Evolutionary conservation across 1,140 invertebrate species (phyloP), one percentile per base, ranked within the genome.

Genomic region (Atopsyche davidsoni): DNA sequence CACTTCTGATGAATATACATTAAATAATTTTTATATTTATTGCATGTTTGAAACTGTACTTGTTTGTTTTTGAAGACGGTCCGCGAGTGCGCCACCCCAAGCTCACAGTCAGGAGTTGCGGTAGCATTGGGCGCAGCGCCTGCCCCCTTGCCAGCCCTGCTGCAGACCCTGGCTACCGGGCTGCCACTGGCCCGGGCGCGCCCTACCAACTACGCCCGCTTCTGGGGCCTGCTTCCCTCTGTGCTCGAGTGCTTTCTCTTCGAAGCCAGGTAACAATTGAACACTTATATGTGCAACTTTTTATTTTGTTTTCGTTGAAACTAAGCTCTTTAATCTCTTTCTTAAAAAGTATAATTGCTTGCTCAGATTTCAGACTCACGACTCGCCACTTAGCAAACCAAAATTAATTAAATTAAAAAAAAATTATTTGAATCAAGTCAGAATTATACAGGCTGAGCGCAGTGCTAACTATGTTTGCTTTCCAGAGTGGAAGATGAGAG

Each of bases 221-320:
- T 89, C 73, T 98, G 95, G 95, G 77, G 81, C 23, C 84, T 87
- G 58, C 73, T 98, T 34, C 90, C 88, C 0, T 76, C 79, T 44
- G 86, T 91, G 0, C 70, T 98, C 10, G 91, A 97, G 62, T 85
- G 92, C 35, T 97, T 96, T 65, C 75, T 96, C 39, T 96, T 96
- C 65, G 87, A 89, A 18, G 82, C 78, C 60, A 83, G 76, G 81
- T 84, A 69, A 63, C 14, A 10, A 51, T 23, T 49, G 16, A n/a
- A 4, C 11, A 44, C 13, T 22, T 46, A 28, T 28, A 28, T 28
- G 13, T 24, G 23, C 14, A 28, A 9, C 7, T 28, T 23, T 16
- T 18, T 25, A 42, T 43, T 22, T 19, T 67, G 64, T 48, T 58
- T 69, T n/a, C n/a, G n/a, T n/a, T n/a, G n/a, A n/a, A n/a, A n/a